Conservation (phyloP, 1,140 invertebrate species). For the Caenorhabditis remanei region DNA sequence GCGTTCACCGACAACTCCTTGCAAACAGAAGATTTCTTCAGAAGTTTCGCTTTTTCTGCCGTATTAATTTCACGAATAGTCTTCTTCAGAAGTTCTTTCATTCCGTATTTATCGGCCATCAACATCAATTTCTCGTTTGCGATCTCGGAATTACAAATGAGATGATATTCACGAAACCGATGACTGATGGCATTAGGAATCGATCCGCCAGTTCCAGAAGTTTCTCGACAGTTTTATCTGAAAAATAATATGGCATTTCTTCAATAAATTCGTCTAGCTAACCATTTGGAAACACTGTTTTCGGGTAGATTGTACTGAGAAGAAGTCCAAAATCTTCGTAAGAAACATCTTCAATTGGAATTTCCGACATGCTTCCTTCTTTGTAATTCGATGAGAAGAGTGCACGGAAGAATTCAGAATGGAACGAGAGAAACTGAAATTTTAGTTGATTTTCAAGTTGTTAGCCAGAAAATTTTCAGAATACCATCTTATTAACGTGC, state of each 20-base stretch:
- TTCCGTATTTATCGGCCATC: not conserved
- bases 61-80: not conserved
- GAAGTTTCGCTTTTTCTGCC: not conserved
- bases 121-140: not conserved
- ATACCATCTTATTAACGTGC: not conserved
- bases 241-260: not conserved
- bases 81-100: not conserved
- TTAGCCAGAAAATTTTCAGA: not conserved
- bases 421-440: conserved; percentile 8
- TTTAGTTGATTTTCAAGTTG: not conserved
- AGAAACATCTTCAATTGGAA: not conserved
- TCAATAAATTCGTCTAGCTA: not conserved
- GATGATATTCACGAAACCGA: not conserved
- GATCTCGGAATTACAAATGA: not conserved
- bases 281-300: not conserved
- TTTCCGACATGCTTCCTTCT: not conserved
- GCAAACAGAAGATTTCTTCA: not conserved
- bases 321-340: not conserved
- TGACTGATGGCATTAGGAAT: not conserved
- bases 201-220: not conserved
- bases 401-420: conserved; percentile 3
- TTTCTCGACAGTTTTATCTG: not conserved
- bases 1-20: not conserved
- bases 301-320: not conserved
- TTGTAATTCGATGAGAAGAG: conserved; percentile 14